Evolutionary conservation across 2,113 vertebrate species (phyloP), one percentile per base, ranked within the genome.

Genomic region (Perca schrenkii): DNA sequence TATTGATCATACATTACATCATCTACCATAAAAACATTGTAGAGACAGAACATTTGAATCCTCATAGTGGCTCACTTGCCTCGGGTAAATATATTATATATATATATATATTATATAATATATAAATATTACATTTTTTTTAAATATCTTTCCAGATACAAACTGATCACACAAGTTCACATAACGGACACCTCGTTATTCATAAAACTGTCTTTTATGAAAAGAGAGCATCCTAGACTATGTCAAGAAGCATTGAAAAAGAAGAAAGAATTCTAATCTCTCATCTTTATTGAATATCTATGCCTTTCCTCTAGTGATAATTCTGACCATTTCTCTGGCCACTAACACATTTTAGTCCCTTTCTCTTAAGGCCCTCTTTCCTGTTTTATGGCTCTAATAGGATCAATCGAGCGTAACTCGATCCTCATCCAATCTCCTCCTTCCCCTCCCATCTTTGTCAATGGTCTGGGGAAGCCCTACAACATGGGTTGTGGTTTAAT

Each of bases 391-490:
- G 67, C 82, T 62, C 54, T 86, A 91, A 90, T 77, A 72, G 80
- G 67, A 84, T 79, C 82, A 90, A 88, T 92, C 72, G 64, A 79
- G 72, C 10, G 85, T 75, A 89, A 93, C 88, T 71, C 40, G 19
- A 91, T 79, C 54, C 58, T 77, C 82, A 65, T 63, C 50, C 54
- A 79, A 34, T 79, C 53, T 69, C 49, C 57, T 63, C 36, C 74
- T 50, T 83, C 46, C 61, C 57, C 66, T 77, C 40, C 40, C 73
- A 73, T 83, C 74, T 77, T 70, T 40, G 52, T 65, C 79, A 87
- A 66, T 43, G 76, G 60, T 67, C 46, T 56, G 74, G 76, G 78
- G 46, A 92, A 86, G 74, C 80, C 86, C 85, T 75, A 6, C 56
- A 56, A 74, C 25, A 90, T 83, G 66, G 72, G 73, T 3, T 84